Conservation (phyloP, 2,888 invertebrate genomes). For the Odontomyia ornata region DNA sequence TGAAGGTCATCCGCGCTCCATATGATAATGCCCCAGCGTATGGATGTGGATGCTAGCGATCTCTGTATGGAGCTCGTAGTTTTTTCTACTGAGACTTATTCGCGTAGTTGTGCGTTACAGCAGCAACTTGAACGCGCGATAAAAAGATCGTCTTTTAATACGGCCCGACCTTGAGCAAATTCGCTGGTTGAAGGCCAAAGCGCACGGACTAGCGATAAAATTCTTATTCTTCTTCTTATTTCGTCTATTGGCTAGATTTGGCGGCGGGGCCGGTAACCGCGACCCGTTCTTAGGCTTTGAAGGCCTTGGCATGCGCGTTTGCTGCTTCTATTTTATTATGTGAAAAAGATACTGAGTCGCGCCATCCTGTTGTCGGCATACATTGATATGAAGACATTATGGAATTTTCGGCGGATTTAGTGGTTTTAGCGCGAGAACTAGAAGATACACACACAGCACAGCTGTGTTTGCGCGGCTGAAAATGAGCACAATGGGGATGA, state of each 20-base stretch:
- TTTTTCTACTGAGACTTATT: background rate
- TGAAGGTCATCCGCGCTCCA: slow-evolving; percentile 1
- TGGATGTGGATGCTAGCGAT: background rate
- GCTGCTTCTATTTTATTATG: background rate
- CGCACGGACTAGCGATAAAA: slow-evolving; percentile 10
- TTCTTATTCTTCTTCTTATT: background rate
- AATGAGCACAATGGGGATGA: background rate
- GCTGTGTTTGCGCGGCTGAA: background rate
- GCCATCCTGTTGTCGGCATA: slow-evolving; percentile 1
- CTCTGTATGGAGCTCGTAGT: background rate
- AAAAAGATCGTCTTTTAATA: background rate
- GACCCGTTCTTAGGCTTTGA: background rate
- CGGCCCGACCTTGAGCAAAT: slow-evolving; percentile 14
- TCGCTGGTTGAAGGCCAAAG: slow-evolving; percentile 13
- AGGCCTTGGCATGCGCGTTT: slow-evolving; percentile 1
- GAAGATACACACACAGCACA: background rate
- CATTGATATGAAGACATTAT: slow-evolving; percentile 3
- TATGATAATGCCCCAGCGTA: background rate
- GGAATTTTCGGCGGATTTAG: slow-evolving; percentile 3
- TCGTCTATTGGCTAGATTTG: background rate
- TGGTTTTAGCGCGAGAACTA: background rate
- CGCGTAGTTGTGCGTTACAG: no score
- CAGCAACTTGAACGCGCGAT: no score
- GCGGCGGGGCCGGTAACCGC: background rate
- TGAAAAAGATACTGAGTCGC: background rate